Evolutionary conservation across 2,888 invertebrate genomes (phyloP), one percentile per base, ranked within the genome.

Genomic region (Cataglyphis livida): DNA sequence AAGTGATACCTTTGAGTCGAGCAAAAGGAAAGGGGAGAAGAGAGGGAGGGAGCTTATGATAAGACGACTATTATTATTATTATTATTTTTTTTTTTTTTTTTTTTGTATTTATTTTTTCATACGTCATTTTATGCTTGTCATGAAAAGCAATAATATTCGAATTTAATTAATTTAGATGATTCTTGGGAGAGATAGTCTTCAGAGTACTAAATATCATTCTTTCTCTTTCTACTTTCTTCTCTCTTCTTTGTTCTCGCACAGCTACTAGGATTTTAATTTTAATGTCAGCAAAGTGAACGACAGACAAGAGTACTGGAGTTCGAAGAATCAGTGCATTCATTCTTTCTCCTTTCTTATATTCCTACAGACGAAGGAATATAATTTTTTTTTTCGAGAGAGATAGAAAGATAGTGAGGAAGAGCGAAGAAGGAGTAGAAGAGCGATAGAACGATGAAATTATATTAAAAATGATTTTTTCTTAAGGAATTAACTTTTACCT

Each of bases 261-360:
- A 76, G 76, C 66, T 85, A 76, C 75, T 84, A 83, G 85, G 87
- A n/a, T 91, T 91, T 90, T 91, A 87, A 91, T 88, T 89, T 88
- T 85, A 87, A 85, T 82, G 73, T 83, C 82, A 44, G n/a, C n/a
- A 51, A 51, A 51, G 7, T 51, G 51, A 51, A 51, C 15, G 44
- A 44, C n/a, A 7, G 87, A 84, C 78, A 73, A 78, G 62, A 82
- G 76, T 83, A 84, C 85, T 81, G 75, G 68, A 76, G 82, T 89
- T 89, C 87, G 85, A 10, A 57, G 85, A 89, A 89, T 84, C 83
- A 65, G 61, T 21, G 78, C 44, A 61, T 25, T 57, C 57, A 25
- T 62, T 68, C 59, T 57, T 28, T 79, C 51, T 59, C n/a, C 62
- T 62, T 71, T 35, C 71, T 82, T 28, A 15, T 64, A 25, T 75